phyloP scores from a whole-genome alignment of 2,888 invertebrate species.

The Clitarchus hookeri region DNA sequence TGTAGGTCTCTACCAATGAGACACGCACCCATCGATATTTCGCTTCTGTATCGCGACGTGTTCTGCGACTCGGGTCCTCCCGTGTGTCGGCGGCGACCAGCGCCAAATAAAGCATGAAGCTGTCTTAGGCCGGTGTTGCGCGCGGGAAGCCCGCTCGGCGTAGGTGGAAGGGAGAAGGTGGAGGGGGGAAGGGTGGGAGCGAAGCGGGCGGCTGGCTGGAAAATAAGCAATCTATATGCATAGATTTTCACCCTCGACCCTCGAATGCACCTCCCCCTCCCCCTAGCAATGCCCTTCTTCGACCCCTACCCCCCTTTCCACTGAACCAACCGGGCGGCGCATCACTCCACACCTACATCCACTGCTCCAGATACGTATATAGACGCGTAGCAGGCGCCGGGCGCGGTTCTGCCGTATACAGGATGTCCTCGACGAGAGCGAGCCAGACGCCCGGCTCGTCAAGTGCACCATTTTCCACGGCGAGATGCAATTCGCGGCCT shows the following conservation, averaged over 20 bases:
- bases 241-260: conserved; percentile 50
- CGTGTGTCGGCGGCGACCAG: too few relatives aligned
- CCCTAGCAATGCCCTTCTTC: too few relatives aligned
- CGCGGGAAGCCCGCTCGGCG: not conserved
- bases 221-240: conserved; percentile 64
- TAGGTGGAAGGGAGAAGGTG: not conserved
- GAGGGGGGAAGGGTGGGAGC: conserved; percentile 16
- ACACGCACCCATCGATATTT: too few relatives aligned
- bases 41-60: too few relatives aligned
- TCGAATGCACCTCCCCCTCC: conserved; percentile 42
- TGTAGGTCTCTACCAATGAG: too few relatives aligned
- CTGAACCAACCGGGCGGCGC: not conserved
- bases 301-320: too few relatives aligned
- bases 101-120: conserved; percentile 3
- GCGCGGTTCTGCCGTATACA: too few relatives aligned
- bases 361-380: not conserved
- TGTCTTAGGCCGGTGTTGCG: not conserved
- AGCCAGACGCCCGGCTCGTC: too few relatives aligned
- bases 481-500: too few relatives aligned
- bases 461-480: too few relatives aligned
- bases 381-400: not conserved
- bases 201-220: conserved; percentile 48
- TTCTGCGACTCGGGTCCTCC: too few relatives aligned
- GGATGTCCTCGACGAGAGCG: too few relatives aligned
- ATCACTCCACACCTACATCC: conserved; percentile 14